Percentiles rank a stretch among this genome's conserved stretches.
phyloP scores from a whole-genome alignment of 2,113 vertebrate species.

The Larimichthys polyactis region DNA sequence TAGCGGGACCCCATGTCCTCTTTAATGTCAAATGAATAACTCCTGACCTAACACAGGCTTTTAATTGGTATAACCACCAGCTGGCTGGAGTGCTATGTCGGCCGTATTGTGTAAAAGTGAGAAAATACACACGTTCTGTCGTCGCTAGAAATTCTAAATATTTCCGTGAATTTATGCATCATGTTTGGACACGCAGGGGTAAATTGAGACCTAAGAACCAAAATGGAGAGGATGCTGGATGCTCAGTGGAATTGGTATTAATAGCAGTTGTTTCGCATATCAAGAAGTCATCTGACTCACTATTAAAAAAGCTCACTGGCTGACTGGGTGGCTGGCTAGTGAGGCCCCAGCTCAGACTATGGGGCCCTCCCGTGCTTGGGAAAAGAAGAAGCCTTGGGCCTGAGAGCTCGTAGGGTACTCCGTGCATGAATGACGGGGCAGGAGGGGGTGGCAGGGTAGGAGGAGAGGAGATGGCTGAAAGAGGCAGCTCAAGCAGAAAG shows the following conservation, averaged over 20 bases:
- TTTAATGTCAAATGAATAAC: slow-evolving; percentile 77
- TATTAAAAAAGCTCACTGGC: slow-evolving; percentile 4
- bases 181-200: background rate
- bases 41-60: slow-evolving; percentile 78
- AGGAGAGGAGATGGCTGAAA: slow-evolving; percentile 81
- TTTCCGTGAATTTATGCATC: background rate
- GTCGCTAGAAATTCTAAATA: background rate
- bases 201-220: background rate
- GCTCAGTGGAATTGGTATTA: background rate
- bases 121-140: background rate
- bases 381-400: slow-evolving; percentile 73
- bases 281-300: background rate
- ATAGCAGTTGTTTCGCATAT: background rate
- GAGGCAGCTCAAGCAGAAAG: slow-evolving; percentile 88
- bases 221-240: background rate
- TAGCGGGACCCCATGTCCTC: slow-evolving; percentile 73
- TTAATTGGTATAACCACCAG: slow-evolving; percentile 79
- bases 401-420: slow-evolving; percentile 70
- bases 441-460: slow-evolving; percentile 64
- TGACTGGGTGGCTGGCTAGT: slow-evolving; percentile 35
- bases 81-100: slow-evolving; percentile 18
- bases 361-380: slow-evolving; percentile 73
- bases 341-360: slow-evolving; percentile 49
- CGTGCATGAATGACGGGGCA: slow-evolving; percentile 74
- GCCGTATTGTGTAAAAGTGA: slow-evolving; percentile 24